Conservation (phyloP, 2,797 vertebrate species). For the Tenualosa thibaudeaui region DNA sequence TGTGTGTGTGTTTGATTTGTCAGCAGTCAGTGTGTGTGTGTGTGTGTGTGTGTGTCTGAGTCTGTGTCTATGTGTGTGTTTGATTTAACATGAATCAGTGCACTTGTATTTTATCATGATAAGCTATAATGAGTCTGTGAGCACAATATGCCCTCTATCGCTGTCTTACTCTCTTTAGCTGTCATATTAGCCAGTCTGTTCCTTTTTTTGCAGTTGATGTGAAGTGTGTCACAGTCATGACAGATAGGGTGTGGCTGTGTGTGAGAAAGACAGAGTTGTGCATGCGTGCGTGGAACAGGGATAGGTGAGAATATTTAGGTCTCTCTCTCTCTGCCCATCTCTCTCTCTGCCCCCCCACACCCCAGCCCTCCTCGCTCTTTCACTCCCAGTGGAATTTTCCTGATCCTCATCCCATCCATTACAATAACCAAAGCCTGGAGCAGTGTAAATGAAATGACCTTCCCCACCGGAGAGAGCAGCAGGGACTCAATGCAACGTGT, state of each 20-base stretch:
- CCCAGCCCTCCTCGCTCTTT: neutral
- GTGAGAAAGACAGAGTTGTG: constrained; percentile 7
- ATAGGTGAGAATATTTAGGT: constrained; percentile 15
- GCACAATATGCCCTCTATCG: neutral
- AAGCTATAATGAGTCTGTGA: neutral
- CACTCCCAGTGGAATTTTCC: constrained; percentile 18
- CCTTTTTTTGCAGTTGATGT: neutral
- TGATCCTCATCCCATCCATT: constrained; percentile 35
- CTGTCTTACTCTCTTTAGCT: neutral
- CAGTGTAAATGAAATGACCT: constrained; percentile 31
- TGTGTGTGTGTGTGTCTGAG: neutral
- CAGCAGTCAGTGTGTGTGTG: no score
- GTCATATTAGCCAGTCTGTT: neutral
- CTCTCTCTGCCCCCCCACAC: neutral
- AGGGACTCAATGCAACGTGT: neutral
- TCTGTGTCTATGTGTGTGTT: constrained; percentile 9
- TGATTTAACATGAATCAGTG: neutral
- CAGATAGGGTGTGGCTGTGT: constrained; percentile 29
- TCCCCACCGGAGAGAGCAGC: neutral
- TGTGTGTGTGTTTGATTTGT: neutral
- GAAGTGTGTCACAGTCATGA: neutral
- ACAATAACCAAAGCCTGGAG: constrained; percentile 36
- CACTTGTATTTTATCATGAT: neutral
- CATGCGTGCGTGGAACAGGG: constrained; percentile 26
- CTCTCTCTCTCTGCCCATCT: neutral